Base-by-base conservation (phyloP, 2,888 invertebrate species). In the Eumacrocentrus americanus region DNA sequence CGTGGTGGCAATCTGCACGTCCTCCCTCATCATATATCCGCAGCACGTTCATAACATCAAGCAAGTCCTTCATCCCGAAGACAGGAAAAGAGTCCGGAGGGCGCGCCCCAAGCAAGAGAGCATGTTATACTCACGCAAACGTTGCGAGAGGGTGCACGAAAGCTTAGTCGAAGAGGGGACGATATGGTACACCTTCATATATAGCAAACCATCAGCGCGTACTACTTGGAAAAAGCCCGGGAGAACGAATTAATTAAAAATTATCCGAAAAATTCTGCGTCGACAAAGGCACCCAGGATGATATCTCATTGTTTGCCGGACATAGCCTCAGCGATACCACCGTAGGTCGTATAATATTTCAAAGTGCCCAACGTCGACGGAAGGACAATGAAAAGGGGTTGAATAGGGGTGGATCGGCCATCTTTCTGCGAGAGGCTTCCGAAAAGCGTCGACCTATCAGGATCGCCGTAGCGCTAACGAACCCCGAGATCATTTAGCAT, bases 401-500 rank as follows among this genome's bases (percentile, higher is more conserved):
- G 57, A 57, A 57, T 66, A 63, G 53, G 66, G 67, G 65, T 65
- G 65, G 67, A 47, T 22, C 60, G 60, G 63, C 63, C 66, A 67
- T 67, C 68, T 66, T 67, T 53, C 63, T 58, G 35, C 55, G 50
- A 20, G 51, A 44, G 63, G 66, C 62, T 65, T 67, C 61, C 52
- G 63, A 58, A 60, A 64, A 63, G 40, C 63, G 52, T 56, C 48
- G 60, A 61, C 69, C 68, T 66, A 69, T 68, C 67, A 68, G 64
- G 64, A 55, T 44, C 63, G 59, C 58, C 40, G 47, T 52, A 42
- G 23, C 53, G 34, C 42, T 66, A 66, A 67, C 64, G 64, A 67
- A 67, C 63, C 66, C 66, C 62, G 63, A 64, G 65, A 74, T 74
- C 76, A 75, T 76, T 76, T 76, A 75, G 76, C 75, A 76, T 76